Base-by-base conservation (phyloP, 37 sponge, comb jelly and placozoan genomes). In the Chondrilla cf. caribensis region DNA sequence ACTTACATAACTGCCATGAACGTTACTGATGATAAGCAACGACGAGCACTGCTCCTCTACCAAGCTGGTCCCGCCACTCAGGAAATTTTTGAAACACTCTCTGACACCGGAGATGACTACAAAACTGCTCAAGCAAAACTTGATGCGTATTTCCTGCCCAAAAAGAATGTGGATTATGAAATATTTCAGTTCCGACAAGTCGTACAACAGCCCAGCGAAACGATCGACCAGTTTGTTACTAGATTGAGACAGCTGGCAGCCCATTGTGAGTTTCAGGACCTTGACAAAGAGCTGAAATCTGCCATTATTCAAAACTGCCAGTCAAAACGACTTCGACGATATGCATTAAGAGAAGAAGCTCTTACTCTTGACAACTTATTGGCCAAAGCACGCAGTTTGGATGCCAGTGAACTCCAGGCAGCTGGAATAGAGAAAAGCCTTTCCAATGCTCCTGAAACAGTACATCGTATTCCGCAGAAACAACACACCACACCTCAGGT, bases 171-270 rank as follows among this genome's bases (percentile, higher is more conserved):
- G 4, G 79, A 77, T 31, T 78, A 78, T 78, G 79, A 85, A 39
- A 85, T 85, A 1, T 85, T 85, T 40, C 85, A 85, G 28, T 84
- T 84, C 54, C 60, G 78, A 54, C 84, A 84, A 39, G 85, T 68
- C 0, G 44, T 26, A 1, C 79, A 85, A 43, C 0, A 44, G 5
- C 14, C 58, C 0, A 70, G 37, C 5, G 85, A 85, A 77, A 85
- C 79, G 26, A 68, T 85, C 64, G 79, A 85, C 33, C 85, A 77
- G 62, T 85, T 85, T 65, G 85, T 58, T 6, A 78, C 85, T 0
- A 2, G 77, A 57, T 62, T 84, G 21, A 25, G 77, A 18, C 75
- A 76, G 36, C 36, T 84, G 58, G 84, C 64, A 0, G 44, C 40
- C 3, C 1, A 79, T 22, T 70, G 86, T 70, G 81, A 86, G 21